These are phyloP conservation scores for Delphinus delphis DNA, from an alignment of 2,113 vertebrate genomes.

Conservation along the genomic window DNA sequence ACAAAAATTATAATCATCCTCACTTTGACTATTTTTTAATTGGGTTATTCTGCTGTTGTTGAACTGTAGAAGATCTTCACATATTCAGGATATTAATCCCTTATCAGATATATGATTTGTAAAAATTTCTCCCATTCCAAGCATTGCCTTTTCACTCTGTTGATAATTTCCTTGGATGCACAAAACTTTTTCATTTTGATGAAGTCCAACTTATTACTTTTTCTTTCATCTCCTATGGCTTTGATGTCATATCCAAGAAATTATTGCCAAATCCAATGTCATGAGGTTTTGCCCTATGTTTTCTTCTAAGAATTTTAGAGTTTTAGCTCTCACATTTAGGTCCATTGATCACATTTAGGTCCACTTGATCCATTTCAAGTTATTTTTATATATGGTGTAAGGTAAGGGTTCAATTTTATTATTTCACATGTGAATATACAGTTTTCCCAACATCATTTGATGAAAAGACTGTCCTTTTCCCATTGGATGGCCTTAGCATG, in stretches of 20 bases:
- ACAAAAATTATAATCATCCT: too few relatives aligned
- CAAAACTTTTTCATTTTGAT: not conserved
- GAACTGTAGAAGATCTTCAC: not conserved
- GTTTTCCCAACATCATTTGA: not conserved
- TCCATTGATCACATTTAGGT: not conserved
- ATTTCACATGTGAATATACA: not conserved
- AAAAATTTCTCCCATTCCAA: not conserved
- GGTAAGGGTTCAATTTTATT: not conserved
- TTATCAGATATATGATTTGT: not conserved
- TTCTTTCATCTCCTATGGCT: not conserved
- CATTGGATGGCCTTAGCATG: not conserved
- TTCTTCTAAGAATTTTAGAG: not conserved
- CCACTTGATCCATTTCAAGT: not conserved
- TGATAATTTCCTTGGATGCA: not conserved
- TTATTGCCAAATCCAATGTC: not conserved
- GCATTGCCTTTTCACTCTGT: not conserved
- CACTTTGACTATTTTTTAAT: not conserved
- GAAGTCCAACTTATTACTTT: not conserved
- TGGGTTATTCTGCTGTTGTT: not conserved
- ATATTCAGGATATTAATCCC: not conserved
- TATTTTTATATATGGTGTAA: not conserved
- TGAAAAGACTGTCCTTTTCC: not conserved
- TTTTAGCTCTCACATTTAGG: not conserved
- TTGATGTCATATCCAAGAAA: not conserved
- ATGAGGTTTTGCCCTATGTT: not conserved